Base-by-base conservation (phyloP, 2,888 invertebrate genomes). In the Eristalinus aeneus region DNA sequence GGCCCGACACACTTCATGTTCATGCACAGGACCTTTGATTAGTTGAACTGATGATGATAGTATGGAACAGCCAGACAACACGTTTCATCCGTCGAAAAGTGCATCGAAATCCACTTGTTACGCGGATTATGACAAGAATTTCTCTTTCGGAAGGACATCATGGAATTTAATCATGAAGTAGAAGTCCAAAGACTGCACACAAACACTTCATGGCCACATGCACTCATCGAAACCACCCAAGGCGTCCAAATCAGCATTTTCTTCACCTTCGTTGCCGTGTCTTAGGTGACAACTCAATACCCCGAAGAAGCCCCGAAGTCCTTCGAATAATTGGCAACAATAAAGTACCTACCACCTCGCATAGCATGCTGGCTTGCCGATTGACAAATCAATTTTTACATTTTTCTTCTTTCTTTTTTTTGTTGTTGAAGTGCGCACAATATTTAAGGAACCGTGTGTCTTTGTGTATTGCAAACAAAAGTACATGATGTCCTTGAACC, bases 351-450 rank as follows among this genome's bases (percentile, higher is more conserved):
- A 63, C 73, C 63, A 63, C 77, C 77, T 72, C 77, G 67, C 36
- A 2, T 12, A 65, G 67, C 32, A 67, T 32, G 23, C 34, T 60
- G n/a, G 10, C 23, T 60, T 46, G 54, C 36, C 20, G 56, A 61
- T 82, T 82, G 77, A 77, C 68, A 34, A 34, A 36, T 82, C 77
- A 77, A 77, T 73, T 68, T 63, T 1, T n/a, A 34, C 0, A 23
- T 23, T 31, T 65, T 32, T 20, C 5, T 8, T 46, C 16, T 46
- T 16, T 16, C n/a, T n/a, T n/a, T n/a, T n/a, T n/a, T n/a, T n/a
- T n/a, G n/a, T n/a, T n/a, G n/a, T n/a, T 46, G n/a, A 16, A 16
- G 46, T n/a, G 6, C 46, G 16, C 5, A 16, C 46, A 46, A 46
- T 46, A 16, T 46, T 46, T 46, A 8, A 16, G 46, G 46, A 46